Evolutionary conservation across 2,888 invertebrate genomes (phyloP), one percentile per base, ranked within the genome.

Genomic region (Lagria hirta): DNA sequence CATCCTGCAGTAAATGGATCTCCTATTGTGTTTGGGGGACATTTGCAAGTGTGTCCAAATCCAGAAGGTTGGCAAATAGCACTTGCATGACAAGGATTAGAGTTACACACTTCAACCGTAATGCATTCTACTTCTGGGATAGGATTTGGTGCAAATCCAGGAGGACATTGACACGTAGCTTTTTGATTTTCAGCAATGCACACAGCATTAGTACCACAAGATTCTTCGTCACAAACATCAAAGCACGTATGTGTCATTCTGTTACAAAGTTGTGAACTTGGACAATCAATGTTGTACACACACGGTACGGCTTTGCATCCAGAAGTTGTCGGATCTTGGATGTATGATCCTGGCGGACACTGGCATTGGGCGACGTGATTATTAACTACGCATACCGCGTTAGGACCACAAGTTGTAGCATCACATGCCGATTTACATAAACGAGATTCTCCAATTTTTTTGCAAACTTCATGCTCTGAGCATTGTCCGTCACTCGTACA

Each of bases 361-460:
- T 90, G 88, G 63, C 94, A 94, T 68, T 88, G 86, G 0, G 90
- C 87, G 7, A 85, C 85, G 66, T 94, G 93, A 63, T 93, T 93
- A 60, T 92, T 90, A 2, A 89, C 88, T 4, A 91, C 80, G 64
- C 94, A 94, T 10, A 93, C 76, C 4, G 94, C 91, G 52, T 87
- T 84, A 0, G 90, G 88, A 1, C 93, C 94, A 66, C 94, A 94
- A 28, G 77, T 75, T 0, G 86, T 70, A 23, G 79, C 78, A 51
- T 86, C 84, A 64, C 94, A 94, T 23, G 89, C 89, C 1, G 88
- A 78, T 52, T 81, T 73, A 65, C 93, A 93, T 60, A 81, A 78
- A 15, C 83, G 74, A 4, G 74, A 75, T 1, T 69, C 55, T 2
- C 75, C 76, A 27, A 80, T 73, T 55, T 76, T 76, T 61, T 80